Evolutionary conservation across 2,888 invertebrate genomes (phyloP).

Genomic region (Amphipoea lucens): DNA sequence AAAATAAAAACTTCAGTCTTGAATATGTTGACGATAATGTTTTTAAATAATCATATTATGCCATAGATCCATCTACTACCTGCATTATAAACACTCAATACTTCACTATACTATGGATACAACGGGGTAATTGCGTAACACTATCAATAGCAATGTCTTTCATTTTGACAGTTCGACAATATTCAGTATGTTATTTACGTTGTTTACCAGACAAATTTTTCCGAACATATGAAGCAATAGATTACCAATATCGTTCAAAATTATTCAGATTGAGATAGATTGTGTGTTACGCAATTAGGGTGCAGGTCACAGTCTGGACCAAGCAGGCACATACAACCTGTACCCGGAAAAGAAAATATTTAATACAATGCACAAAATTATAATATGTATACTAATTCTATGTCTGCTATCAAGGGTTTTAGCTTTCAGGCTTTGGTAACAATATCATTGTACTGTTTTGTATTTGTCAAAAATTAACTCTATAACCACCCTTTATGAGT

Average conservation of each 20-base stretch:
- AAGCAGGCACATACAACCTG: not conserved
- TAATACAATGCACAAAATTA: not conserved
- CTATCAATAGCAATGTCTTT: too few species aligned
- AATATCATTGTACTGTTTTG: not conserved
- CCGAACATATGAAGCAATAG: not conserved
- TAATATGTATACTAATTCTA: not conserved
- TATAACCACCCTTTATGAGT: not conserved
- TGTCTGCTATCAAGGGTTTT: constrained; percentile 11
- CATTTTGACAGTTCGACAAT: not conserved
- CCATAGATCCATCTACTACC: not conserved
- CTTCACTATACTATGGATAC: not conserved
- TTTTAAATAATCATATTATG: not conserved
- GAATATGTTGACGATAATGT: not conserved
- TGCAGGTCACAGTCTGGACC: not conserved
- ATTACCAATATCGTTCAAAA: not conserved
- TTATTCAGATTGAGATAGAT: not conserved
- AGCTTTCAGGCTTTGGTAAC: not conserved
- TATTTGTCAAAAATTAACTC: not conserved
- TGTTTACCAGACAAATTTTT: not conserved
- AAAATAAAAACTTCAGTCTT: constrained; percentile 24
- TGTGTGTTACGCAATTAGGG: not conserved
- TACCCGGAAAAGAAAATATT: not conserved
- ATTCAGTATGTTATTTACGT: too few species aligned
- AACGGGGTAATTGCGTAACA: too few species aligned
- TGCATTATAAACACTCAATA: not conserved